Evolutionary conservation across 2,888 invertebrate species (phyloP), one percentile per base, ranked within the genome.

Genomic region (Cyclophora albipunctata): DNA sequence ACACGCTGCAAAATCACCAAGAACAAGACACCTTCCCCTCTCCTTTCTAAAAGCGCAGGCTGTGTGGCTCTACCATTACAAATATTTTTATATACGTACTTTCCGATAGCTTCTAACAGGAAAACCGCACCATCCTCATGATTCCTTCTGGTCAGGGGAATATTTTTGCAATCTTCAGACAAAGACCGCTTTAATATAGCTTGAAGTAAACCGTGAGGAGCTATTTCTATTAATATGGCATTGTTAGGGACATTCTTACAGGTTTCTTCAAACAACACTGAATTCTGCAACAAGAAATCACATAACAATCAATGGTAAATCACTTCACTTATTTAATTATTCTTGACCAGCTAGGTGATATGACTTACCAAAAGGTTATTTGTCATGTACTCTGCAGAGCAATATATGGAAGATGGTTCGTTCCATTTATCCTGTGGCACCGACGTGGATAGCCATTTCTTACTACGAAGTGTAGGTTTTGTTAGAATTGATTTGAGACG

Each of bases 131-230:
- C 90, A 69, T 94, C 92, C 3, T 84, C 83, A 59, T 92, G 90
- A 3, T 90, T 91, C 45, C 94, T 90, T 63, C 93, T 92, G 56
- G 95, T 95, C 34, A 96, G 81, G 0, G 94, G 90, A 43, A 96
- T 88, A 67, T 94, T 92, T 3, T 84, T 89, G 55, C 92, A 91
- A 7, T 89, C 89, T 3, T 89, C 67, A 34, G 84, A 78, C 34
- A 96, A 77, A 0, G 94, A 93, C 46, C 95, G 88, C 68, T 93
- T 93, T 7, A 97, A 66, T 41, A 74, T 73, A 4, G 74, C 71
- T 49, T 96, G 96, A 50, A 97, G 89, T 33, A 97, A 87, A 34
- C 95, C 93, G 69, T 97, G 96, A 0, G 97, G 96, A 0, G 96
- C 96, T 56, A 97, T 92, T 78, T 97, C 97, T 54, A 97, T 92